Percentiles rank a stretch among this genome's conserved stretches.
These are phyloP conservation scores for Chaetorhynchus papuensis DNA, from an alignment of 2,113 vertebrate species.

Conservation along the genomic window DNA sequence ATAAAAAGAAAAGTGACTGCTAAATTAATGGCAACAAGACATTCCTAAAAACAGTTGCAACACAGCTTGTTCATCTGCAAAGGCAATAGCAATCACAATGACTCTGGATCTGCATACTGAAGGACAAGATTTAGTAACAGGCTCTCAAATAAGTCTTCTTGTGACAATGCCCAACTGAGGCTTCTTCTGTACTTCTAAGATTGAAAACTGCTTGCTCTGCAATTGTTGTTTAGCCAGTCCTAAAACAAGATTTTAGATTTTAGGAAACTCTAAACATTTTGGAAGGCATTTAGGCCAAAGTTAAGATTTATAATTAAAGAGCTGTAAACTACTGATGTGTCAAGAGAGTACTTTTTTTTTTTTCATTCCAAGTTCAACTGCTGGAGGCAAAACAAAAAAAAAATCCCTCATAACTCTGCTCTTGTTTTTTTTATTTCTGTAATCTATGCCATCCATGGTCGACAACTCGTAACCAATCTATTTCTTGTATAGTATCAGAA, in stretches of 20 bases:
- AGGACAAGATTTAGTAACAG: background rate
- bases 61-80: background rate
- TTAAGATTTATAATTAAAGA: background rate
- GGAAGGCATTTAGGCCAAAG: background rate
- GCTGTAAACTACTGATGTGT: background rate
- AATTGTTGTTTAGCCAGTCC: background rate
- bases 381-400: background rate
- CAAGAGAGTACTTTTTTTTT: background rate
- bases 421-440: background rate
- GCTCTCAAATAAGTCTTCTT: background rate
- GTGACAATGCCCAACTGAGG: background rate
- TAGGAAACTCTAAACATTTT: background rate
- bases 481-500: background rate
- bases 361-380: background rate
- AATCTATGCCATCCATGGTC: background rate
- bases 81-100: background rate
- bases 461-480: background rate
- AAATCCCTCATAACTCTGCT: background rate
- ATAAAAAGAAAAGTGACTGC: slow-evolving; percentile 4
- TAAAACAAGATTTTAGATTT: background rate
- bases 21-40: background rate
- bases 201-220: background rate
- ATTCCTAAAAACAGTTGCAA: background rate
- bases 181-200: background rate
- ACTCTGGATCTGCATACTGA: background rate